Evolutionary conservation across 2,888 invertebrate species (phyloP), one percentile per base, ranked within the genome.

Genomic region (Orthosia gracilis): DNA sequence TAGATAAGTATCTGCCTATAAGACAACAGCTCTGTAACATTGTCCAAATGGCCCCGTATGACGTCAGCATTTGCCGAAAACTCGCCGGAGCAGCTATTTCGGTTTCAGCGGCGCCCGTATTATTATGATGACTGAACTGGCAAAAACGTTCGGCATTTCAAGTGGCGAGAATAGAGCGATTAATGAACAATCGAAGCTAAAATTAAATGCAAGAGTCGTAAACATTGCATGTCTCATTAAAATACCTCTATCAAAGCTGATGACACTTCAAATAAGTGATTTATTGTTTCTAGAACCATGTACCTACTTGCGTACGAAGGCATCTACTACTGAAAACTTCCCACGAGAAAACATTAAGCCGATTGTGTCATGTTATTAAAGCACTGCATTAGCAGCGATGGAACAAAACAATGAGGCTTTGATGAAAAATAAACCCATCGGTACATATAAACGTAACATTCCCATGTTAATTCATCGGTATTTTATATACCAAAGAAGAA

Each of bases 51-150:
- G 92, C 93, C 90, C 87, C 78, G 84, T 80, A 87, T 94, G 95
- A 95, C 94, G 95, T 94, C 93, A 94, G 86, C 89, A 88, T 90
- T 92, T 91, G 91, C 92, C 92, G 92, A 93, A 94, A 94, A 90
- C 91, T 90, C 92, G 88, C 88, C 88, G 85, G 78, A 87, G 87
- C 82, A 84, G 92, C 90, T 94, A 94, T 94, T 95, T 94, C 83
- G 87, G 92, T 89, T 89, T 85, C 87, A 88, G 86, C 88, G 89
- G 92, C 91, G 91, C 90, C 89, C 87, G 89, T 91, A 90, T 90
- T 91, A 90, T 90, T 91, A 90, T 90, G 89, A 92, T 93, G 93
- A 94, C 92, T 91, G 92, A 92, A 89, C 92, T 84, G 89, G 90
- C 92, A 92, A 93, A 93, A 92, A 90, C 90, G 92, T 89, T 88